A percentile compares a stretch with the other conserved stretches of the same genome.
Evolutionary conservation across 2,113 vertebrate genomes (phyloP).

Genomic region (Microcebus murinus): DNA sequence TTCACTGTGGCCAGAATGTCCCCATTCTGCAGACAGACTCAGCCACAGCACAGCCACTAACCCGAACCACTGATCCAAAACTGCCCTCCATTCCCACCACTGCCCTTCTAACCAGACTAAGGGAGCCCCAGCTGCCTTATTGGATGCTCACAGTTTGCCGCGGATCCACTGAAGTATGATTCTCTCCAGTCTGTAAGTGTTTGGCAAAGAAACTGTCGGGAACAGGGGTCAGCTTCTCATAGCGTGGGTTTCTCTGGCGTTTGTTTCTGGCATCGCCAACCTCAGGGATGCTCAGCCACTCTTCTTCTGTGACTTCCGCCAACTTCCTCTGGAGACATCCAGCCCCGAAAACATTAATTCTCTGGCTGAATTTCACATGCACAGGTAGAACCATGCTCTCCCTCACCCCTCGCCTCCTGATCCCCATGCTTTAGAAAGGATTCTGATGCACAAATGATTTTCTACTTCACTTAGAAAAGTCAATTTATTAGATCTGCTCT

Average conservation of each 20-base stretch:
- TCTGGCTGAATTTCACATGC: background rate
- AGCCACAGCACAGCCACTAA: background rate
- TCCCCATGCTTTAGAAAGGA: background rate
- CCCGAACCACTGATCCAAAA: background rate
- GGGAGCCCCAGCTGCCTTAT: background rate
- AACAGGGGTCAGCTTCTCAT: constrained; percentile 97
- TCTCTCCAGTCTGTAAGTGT: constrained; percentile 95
- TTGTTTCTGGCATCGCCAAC: constrained; percentile 99
- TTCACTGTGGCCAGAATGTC: accelerated
- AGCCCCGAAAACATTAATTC: background rate
- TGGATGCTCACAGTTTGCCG: constrained; percentile 91
- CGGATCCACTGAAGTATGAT: constrained; percentile 94
- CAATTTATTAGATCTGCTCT: background rate
- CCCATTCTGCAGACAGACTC: background rate
- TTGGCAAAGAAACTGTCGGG: constrained; percentile 99
- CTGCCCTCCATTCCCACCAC: background rate
- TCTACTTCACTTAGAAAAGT: background rate
- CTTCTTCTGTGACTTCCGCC: constrained; percentile 96
- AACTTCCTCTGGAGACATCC: constrained; percentile 90
- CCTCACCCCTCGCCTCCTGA: background rate
- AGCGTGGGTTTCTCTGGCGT: constrained; percentile 96
- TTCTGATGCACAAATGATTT: background rate
- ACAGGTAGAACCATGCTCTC: background rate
- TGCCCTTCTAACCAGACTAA: background rate
- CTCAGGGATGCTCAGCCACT: constrained; percentile 99